phyloP scores from a whole-genome alignment of 92 coral and sea anemone genomes.

The Palythoa grandis region DNA sequence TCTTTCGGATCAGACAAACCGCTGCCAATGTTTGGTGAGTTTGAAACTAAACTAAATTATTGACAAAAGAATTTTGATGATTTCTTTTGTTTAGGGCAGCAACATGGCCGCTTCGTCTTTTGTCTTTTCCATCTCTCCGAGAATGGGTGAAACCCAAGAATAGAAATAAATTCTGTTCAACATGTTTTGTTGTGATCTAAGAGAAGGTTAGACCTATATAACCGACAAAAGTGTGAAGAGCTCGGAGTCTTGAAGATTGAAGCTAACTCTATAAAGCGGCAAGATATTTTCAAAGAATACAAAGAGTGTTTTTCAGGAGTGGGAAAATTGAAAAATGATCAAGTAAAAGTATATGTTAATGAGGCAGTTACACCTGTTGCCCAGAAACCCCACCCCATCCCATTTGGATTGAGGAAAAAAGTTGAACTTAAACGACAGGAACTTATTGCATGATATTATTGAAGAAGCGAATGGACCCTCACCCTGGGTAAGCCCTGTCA shows the following conservation, averaged over 20 bases:
- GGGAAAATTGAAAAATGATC: slow-evolving; percentile 40
- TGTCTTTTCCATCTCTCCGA: no score
- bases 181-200: slow-evolving; percentile 43
- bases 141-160: no score
- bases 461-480: no score
- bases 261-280: slow-evolving; percentile 13
- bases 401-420: no score
- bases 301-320: slow-evolving; percentile 21
- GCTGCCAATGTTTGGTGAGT: no score
- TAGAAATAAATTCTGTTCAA: neutral
- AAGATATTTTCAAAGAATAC: slow-evolving; percentile 13
- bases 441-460: no score
- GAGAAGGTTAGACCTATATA: slow-evolving; percentile 29
- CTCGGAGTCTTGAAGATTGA: slow-evolving; percentile 28
- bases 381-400: slow-evolving; percentile 4
- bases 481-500: no score
- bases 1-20: slow-evolving; percentile 36
- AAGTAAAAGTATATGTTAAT: slow-evolving; percentile 42
- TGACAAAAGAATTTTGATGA: no score
- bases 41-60: no score
- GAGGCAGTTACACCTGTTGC: slow-evolving; percentile 25
- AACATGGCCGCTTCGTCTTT: no score
- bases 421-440: no score
- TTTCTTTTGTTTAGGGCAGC: no score
- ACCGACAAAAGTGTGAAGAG: slow-evolving; percentile 35